Evolutionary conservation across 2,888 invertebrate genomes (phyloP).

Genomic region (Microctonus hyperodae): DNA sequence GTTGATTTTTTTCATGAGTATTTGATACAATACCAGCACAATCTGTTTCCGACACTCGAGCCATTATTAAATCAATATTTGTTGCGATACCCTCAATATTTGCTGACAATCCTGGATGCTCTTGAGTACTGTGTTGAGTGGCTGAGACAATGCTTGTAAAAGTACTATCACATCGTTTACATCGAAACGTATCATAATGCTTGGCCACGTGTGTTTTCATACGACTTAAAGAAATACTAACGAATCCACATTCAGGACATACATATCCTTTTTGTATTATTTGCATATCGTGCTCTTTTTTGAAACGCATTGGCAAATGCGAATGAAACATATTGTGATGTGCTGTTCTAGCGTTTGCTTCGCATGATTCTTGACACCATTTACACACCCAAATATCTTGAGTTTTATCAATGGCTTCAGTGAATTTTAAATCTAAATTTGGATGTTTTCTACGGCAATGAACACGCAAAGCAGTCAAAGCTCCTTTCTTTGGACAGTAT

Average conservation of each 20-base stretch:
- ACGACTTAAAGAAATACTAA: constrained; percentile 46
- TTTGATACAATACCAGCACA: neutral
- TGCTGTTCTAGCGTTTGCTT: constrained; percentile 49
- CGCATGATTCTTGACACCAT: constrained; percentile 57
- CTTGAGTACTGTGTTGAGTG: constrained; percentile 50
- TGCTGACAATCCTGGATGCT: constrained; percentile 52
- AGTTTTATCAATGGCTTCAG: constrained; percentile 37
- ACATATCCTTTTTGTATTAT: constrained; percentile 47
- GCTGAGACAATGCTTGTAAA: constrained; percentile 53
- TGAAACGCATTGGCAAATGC: constrained; percentile 53
- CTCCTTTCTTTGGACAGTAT: constrained; percentile 48
- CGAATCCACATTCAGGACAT: constrained; percentile 62
- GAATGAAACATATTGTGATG: constrained; percentile 62
- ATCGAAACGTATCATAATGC: constrained; percentile 62
- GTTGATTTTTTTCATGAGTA: neutral
- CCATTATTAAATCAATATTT: constrained; percentile 45
- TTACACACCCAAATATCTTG: constrained; percentile 52
- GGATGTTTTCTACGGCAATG: constrained; percentile 48
- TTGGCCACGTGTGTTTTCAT: constrained; percentile 62
- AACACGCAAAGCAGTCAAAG: constrained; percentile 43
- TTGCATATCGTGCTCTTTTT: constrained; percentile 33
- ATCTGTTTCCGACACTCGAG: constrained; percentile 32
- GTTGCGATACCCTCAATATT: constrained; percentile 47
- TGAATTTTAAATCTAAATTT: constrained; percentile 42
- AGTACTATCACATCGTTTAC: constrained; percentile 59